These are phyloP conservation scores for Cinara cedri DNA, from an alignment of 2,888 invertebrate genomes.

Conservation along the genomic window DNA sequence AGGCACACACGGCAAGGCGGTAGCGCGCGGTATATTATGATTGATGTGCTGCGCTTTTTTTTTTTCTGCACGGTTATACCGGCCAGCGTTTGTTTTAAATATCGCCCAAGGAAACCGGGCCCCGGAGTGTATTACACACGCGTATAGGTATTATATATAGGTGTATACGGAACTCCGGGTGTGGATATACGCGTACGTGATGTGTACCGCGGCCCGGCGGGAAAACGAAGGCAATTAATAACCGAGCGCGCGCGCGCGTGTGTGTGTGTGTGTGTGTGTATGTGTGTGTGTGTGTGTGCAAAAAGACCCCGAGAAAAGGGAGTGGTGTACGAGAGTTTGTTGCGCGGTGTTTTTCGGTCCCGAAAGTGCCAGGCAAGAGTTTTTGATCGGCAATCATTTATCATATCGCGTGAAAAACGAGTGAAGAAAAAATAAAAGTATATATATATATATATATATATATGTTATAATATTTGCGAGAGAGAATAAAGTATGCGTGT, in stretches of 20 bases:
- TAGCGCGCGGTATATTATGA: slow-evolving; percentile 43
- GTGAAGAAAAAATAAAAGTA: slow-evolving; percentile 39
- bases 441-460: too few species aligned
- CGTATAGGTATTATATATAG: not conserved
- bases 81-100: slow-evolving; percentile 40
- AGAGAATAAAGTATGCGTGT: not conserved
- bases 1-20: not conserved
- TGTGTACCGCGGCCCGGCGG: not conserved
- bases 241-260: not conserved
- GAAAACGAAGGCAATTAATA: slow-evolving; percentile 51
- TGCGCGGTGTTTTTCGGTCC: slow-evolving; percentile 34
- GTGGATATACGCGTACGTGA: not conserved
- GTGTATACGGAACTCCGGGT: not conserved
- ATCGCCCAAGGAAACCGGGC: slow-evolving; percentile 40
- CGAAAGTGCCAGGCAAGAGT: slow-evolving; percentile 48
- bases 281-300: not conserved
- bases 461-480: too few species aligned
- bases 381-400: slow-evolving; percentile 56
- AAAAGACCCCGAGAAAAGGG: slow-evolving; percentile 33
- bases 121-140: not conserved
- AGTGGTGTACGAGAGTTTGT: not conserved
- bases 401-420: slow-evolving; percentile 55
- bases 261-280: too few species aligned
- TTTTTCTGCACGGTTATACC: not conserved
- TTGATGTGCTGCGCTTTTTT: too few species aligned